Conservation (phyloP, 2,888 invertebrate species). For the Carabus problematicus region DNA sequence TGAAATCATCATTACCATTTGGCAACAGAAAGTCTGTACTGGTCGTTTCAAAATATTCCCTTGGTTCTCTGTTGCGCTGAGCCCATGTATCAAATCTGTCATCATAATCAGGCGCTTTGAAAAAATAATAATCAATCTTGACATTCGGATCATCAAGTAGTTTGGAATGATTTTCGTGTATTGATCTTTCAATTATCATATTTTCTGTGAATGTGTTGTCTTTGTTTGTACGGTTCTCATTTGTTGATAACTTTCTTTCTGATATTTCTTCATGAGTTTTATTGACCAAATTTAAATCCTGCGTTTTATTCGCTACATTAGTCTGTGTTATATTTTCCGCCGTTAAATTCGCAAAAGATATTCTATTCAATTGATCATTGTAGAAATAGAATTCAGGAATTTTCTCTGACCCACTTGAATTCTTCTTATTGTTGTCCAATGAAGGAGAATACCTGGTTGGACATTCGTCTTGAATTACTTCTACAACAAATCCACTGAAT, state of each 20-base stretch:
- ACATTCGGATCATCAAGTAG: slow-evolving; percentile 34
- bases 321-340: background rate
- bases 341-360: slow-evolving; percentile 47
- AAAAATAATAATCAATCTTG: slow-evolving; percentile 53
- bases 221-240: too few relatives aligned
- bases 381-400: slow-evolving; percentile 44
- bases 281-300: slow-evolving; percentile 49
- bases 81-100: slow-evolving; percentile 12
- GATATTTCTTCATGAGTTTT: slow-evolving; percentile 46
- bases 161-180: too few relatives aligned
- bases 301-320: slow-evolving; percentile 39
- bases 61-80: slow-evolving; percentile 30
- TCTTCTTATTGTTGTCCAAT: slow-evolving; percentile 29
- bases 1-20: slow-evolving; percentile 14
- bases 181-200: too few relatives aligned
- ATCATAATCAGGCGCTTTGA: slow-evolving; percentile 49
- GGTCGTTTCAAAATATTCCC: slow-evolving; percentile 52
- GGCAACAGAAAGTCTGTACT: slow-evolving; percentile 11
- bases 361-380: slow-evolving; percentile 49
- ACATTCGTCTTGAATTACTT: slow-evolving; percentile 66
- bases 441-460: slow-evolving; percentile 52
- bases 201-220: too few relatives aligned
- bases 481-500: slow-evolving; percentile 63
- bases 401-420: slow-evolving; percentile 22
- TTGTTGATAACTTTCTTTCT: too few relatives aligned